These are phyloP conservation scores for Enteromius paludinosus DNA, from an alignment of 2,797 vertebrate species.

Conservation along the genomic window DNA sequence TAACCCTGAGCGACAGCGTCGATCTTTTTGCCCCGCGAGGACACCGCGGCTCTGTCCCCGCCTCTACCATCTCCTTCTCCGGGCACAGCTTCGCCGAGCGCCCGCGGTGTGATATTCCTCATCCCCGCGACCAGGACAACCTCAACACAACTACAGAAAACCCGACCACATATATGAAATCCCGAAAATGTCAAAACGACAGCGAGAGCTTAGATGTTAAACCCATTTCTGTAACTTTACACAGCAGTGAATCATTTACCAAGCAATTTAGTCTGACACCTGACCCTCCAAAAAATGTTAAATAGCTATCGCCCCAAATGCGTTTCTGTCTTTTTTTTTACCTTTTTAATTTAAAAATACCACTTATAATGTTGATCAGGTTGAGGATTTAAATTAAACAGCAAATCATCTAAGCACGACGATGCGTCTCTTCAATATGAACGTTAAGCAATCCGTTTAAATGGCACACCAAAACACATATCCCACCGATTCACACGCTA, in stretches of 20 bases:
- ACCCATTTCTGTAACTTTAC: not conserved
- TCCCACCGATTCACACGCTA: not conserved
- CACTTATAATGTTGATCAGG: not conserved
- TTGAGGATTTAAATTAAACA: not conserved
- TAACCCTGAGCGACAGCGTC: slow-evolving; percentile 23
- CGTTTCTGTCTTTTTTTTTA: not conserved
- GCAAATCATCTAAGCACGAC: not conserved
- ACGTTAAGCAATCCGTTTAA: not conserved
- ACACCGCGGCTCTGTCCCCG: slow-evolving; percentile 66
- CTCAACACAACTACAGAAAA: slow-evolving; percentile 62
- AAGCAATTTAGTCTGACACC: slow-evolving; percentile 11
- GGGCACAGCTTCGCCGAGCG: slow-evolving; percentile 68
- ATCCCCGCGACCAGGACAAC: slow-evolving; percentile 75
- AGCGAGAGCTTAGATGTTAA: not conserved
- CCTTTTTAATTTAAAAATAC: not conserved
- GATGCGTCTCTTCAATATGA: not conserved
- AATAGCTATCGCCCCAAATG: not conserved
- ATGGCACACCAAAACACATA: not conserved
- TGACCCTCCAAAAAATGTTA: slow-evolving; percentile 16
- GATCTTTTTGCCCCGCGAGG: slow-evolving; percentile 68
- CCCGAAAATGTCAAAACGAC: not conserved
- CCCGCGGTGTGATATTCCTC: slow-evolving; percentile 74
- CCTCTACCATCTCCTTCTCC: slow-evolving; percentile 23
- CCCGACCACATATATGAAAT: not conserved
- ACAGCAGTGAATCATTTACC: not conserved